Evolutionary conservation across 1,140 invertebrate genomes (phyloP), one percentile per base, ranked within the genome.

Genomic region (Laodelphax striatellus): DNA sequence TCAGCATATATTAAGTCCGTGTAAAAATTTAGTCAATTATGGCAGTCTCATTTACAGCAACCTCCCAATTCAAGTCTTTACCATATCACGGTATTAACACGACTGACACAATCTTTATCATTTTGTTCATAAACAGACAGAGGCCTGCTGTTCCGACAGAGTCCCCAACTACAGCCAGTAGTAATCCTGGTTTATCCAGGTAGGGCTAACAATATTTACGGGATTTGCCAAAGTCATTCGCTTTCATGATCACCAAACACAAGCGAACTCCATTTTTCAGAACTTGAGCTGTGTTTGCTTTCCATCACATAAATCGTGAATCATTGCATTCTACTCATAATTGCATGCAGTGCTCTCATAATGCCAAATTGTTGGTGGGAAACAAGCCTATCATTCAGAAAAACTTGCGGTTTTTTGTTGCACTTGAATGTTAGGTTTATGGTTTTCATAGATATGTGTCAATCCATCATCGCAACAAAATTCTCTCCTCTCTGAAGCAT

Each of bases 121-220:
- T 50, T 50, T 17, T 50, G 16, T 50, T 50, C 21, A 17, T 19
- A 50, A 17, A 50, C 46, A 50, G 46, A 50, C 16, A 19, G n/a
- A 50, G 6, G 46, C 46, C 46, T 19, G 46, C n/a, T 4, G 46
- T 50, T 10, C 16, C 46, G 19, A 64, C 68, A 70, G 69, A 69
- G 58, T 65, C 41, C 46, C 46, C 46, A 50, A 50, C 46, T 9
- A 50, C 46, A 19, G 16, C 46, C 21, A 22, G 3, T 22, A 50
- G 46, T 57, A 69, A 65, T 52, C 67, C 68, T 66, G 68, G 63
- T 65, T 62, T 63, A 55, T 57, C 66, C 64, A 69, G 68, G 68
- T 69, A 69, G 59, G 63, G 34, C 57, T 58, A 42, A 58, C 4
- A 17, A 41, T 42, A 42, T 22, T 55, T 55, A 17, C 54, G 21